Evolutionary conservation across 2,888 invertebrate genomes (phyloP).

Genomic region (Athalia cordata): DNA sequence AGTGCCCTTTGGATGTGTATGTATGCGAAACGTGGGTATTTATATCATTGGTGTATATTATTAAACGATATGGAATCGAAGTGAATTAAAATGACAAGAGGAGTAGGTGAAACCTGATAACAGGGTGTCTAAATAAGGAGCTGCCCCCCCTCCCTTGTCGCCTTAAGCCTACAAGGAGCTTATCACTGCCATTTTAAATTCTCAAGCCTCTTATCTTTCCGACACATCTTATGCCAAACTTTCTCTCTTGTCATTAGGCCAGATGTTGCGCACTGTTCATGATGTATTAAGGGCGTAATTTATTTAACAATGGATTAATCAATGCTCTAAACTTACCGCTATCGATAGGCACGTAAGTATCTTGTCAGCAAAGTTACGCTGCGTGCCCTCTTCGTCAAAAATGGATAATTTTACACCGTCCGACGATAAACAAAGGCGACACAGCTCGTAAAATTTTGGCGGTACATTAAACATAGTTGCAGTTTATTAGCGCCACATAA

Average conservation of each 20-base stretch:
- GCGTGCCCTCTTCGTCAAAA: conserved; percentile 85
- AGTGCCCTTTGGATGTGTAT: not conserved
- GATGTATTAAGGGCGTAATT: conserved; percentile 28
- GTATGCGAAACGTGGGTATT: not conserved
- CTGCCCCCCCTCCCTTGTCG: conserved; percentile 54
- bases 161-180: conserved; percentile 55
- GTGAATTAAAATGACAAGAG: conserved; percentile 5
- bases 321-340: conserved; percentile 61
- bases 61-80: conserved; percentile 22
- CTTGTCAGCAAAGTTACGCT: conserved; percentile 81
- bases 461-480: conserved; percentile 92
- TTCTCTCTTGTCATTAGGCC: conserved; percentile 66
- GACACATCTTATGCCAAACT: conserved; percentile 73
- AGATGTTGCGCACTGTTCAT: conserved; percentile 59
- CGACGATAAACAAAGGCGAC: conserved; percentile 92
- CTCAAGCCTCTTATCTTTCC: conserved; percentile 70
- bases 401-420: conserved; percentile 86
- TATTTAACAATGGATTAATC: conserved; percentile 1
- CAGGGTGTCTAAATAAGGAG: conserved; percentile 73
- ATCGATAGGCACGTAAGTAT: conserved; percentile 72
- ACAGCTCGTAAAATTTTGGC: conserved; percentile 94
- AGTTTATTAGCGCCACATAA: conserved; percentile 58
- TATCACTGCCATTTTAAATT: conserved; percentile 72
- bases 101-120: conserved; percentile 71
- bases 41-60: conserved; percentile 7